These are phyloP conservation scores for Acheta domesticus DNA, from an alignment of 2,888 invertebrate species.

Conservation along the genomic window DNA sequence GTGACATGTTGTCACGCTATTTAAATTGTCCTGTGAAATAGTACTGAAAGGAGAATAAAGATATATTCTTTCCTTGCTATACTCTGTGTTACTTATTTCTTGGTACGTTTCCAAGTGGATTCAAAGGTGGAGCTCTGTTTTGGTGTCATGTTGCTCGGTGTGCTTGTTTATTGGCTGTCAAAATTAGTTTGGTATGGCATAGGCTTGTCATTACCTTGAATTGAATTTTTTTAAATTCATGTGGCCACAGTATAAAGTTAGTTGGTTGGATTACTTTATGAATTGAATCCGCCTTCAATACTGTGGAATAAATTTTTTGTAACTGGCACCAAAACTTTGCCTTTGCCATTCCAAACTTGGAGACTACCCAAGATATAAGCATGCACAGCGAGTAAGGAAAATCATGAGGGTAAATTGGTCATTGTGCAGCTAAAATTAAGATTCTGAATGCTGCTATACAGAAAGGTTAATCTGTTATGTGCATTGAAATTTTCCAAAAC, in stretches of 20 bases:
- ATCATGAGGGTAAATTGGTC: slow-evolving; percentile 39
- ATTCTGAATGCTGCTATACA: neutral
- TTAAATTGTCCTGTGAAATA: slow-evolving; percentile 29
- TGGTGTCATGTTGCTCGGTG: slow-evolving; percentile 52
- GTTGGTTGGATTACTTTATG: neutral
- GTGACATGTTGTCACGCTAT: slow-evolving; percentile 36
- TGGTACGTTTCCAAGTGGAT: slow-evolving; percentile 38
- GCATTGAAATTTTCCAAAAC: neutral
- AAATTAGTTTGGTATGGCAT: slow-evolving; percentile 51
- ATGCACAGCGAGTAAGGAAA: slow-evolving; percentile 46
- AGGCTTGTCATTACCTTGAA: slow-evolving; percentile 49
- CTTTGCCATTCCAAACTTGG: slow-evolving; percentile 69
- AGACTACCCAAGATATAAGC: slow-evolving; percentile 58
- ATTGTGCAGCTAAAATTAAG: neutral
- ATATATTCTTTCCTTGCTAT: slow-evolving; percentile 41
- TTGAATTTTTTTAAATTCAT: slow-evolving; percentile 21
- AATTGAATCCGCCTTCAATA: neutral
- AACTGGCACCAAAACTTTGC: slow-evolving; percentile 63
- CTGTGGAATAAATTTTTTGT: neutral
- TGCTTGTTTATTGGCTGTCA: slow-evolving; percentile 47
- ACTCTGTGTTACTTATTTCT: slow-evolving; percentile 38
- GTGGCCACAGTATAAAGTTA: slow-evolving; percentile 4
- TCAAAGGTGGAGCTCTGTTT: slow-evolving; percentile 45
- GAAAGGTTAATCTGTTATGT: neutral
- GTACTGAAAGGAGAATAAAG: slow-evolving; percentile 40